A percentile compares a stretch with the other conserved stretches of the same genome.
Evolutionary conservation across 2,113 vertebrate genomes (phyloP).

Genomic region (Hippocampus comes): DNA sequence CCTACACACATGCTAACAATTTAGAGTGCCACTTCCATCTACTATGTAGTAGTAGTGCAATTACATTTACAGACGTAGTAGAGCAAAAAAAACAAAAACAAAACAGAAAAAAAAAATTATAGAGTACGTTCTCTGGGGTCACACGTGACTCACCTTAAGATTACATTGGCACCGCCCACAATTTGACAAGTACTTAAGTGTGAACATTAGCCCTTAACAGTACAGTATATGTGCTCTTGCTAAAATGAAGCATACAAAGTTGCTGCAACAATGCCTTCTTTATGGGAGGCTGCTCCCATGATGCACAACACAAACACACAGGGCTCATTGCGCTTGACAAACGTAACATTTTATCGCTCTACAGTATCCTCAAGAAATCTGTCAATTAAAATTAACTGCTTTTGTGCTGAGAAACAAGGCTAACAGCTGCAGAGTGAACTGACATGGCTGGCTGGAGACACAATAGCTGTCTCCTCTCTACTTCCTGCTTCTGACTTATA

Average conservation of each 20-base stretch:
- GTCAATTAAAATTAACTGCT: slow-evolving; percentile 13
- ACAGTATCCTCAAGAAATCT: background rate
- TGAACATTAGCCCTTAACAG: slow-evolving; percentile 9
- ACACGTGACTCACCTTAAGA: too few relatives aligned
- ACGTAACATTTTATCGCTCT: slow-evolving; percentile 2
- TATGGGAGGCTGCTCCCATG: background rate
- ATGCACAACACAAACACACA: slow-evolving; percentile 9
- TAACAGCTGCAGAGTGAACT: slow-evolving; percentile 12
- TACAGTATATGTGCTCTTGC: background rate
- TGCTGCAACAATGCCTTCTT: slow-evolving; percentile 8
- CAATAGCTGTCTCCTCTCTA: slow-evolving; percentile 7
- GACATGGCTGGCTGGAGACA: slow-evolving; percentile 10
- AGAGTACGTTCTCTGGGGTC: too few relatives aligned
- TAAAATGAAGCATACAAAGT: slow-evolving; percentile 14
- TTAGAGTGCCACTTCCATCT: too few relatives aligned
- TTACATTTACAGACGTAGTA: too few relatives aligned
- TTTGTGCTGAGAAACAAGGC: slow-evolving; percentile 9
- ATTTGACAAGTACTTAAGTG: background rate
- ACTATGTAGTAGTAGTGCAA: too few relatives aligned
- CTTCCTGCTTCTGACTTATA: slow-evolving; percentile 27
- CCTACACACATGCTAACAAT: too few relatives aligned
- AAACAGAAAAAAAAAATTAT: too few relatives aligned
- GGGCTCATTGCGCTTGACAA: slow-evolving; percentile 3
- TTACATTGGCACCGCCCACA: too few relatives aligned
- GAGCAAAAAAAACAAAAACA: too few relatives aligned